Conservation (phyloP, 2,113 vertebrate species). For the Phodopus roborovskii region DNA sequence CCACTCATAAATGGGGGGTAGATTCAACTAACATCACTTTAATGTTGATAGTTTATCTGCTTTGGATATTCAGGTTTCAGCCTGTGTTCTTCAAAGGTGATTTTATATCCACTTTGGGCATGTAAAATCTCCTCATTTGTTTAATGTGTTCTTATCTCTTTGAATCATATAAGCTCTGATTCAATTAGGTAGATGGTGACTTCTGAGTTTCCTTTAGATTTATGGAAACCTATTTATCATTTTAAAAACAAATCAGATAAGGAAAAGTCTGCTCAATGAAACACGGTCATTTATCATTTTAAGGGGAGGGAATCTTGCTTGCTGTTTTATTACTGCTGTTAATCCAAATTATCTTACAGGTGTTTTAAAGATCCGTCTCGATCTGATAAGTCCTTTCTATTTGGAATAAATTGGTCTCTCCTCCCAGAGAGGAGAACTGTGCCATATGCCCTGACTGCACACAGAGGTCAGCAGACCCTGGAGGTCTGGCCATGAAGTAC, state of each 20-base stretch:
- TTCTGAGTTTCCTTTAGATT: constrained; percentile 82
- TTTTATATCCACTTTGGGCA: constrained; percentile 69
- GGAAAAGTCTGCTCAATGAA: constrained; percentile 78
- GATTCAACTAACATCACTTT: constrained; percentile 63
- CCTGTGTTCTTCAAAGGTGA: constrained; percentile 72
- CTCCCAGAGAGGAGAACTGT: constrained; percentile 70
- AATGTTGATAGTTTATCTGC: constrained; percentile 36
- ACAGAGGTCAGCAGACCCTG: constrained; percentile 61
- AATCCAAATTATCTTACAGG: constrained; percentile 86
- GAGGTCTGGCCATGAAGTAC: constrained; percentile 25
- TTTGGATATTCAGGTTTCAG: constrained; percentile 67
- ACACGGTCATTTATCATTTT: constrained; percentile 83
- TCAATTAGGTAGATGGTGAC: constrained; percentile 83
- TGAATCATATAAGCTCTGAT: constrained; percentile 77
- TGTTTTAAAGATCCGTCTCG: constrained; percentile 85
- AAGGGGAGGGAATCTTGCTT: constrained; percentile 81
- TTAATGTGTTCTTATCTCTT: constrained; percentile 86
- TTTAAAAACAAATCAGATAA: constrained; percentile 83
- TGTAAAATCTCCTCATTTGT: constrained; percentile 82
- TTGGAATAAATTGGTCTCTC: constrained; percentile 82
- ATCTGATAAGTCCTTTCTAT: constrained; percentile 86
- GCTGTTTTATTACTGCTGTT: constrained; percentile 83
- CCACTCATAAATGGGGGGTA: constrained; percentile 24
- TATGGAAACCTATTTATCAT: constrained; percentile 80
- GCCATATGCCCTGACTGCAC: constrained; percentile 78